Evolutionary conservation across 2,888 invertebrate species (phyloP).

Genomic region (Drosophila kambysellisi): DNA sequence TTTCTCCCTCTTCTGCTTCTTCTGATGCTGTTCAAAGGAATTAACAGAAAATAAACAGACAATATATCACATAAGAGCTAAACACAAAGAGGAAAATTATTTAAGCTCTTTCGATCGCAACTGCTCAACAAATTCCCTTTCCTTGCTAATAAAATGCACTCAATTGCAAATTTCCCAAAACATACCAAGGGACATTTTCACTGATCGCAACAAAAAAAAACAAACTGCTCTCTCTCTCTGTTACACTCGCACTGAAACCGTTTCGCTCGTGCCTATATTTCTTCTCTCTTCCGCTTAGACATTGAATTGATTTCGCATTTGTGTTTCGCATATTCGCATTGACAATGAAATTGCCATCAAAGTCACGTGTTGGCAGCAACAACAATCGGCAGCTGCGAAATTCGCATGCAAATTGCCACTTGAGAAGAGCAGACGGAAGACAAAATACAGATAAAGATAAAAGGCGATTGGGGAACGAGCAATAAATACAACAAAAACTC

Average conservation of each 20-base stretch:
- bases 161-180: background rate
- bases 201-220: background rate
- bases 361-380: conserved; percentile 71
- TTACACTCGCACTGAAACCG: background rate
- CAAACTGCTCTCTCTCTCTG: background rate
- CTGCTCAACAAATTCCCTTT: background rate
- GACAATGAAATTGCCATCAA: conserved; percentile 80
- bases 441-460: conserved; percentile 21
- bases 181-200: background rate
- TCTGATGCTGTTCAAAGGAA: background rate
- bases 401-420: conserved; percentile 53
- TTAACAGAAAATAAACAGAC: background rate
- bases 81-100: background rate
- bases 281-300: conserved; percentile 6
- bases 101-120: background rate
- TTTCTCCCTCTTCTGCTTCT: background rate
- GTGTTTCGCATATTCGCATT: conserved; percentile 52
- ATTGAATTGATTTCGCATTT: conserved; percentile 66
- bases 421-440: conserved; percentile 29
- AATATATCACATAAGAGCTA: background rate
- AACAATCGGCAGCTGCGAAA: conserved; percentile 55
- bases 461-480: conserved; percentile 14
- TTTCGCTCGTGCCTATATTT: background rate
- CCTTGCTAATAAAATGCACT: background rate
- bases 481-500: conserved; percentile 23